Base-by-base conservation (phyloP, 2,888 invertebrate species). In the Parapristionchus giblindavisi region DNA sequence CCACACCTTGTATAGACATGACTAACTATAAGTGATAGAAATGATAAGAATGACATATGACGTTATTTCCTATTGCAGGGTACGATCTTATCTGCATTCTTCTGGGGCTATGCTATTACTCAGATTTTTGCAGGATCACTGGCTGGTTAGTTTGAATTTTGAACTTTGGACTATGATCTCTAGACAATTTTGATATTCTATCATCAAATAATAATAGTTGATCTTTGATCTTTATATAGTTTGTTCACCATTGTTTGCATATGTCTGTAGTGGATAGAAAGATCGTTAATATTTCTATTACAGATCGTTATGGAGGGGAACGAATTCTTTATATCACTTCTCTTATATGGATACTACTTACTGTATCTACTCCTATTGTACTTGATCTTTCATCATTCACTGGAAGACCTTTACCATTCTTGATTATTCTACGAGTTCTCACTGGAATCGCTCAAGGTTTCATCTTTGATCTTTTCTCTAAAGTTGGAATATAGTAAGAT, bases 61-160 rank as follows among this genome's bases (percentile, higher is more conserved):
- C n/a, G n/a, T n/a, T n/a, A 61, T 68, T 34, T 48, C 65, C 52
- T 51, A 27, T 76, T 78, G 36, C 78, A 88, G 88, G 93, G 92
- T n/a, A 91, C 92, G 1, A 91, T 92, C 66, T 88, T 93, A 36
- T 92, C 92, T 32, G 92, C 92, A 34, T 93, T 93, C 86, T 93
- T 93, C 87, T 93, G 93, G 92, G 93, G 93, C 65, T 93, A 93
- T 84, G 92, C 92, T 0, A 87, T 92, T 78, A 93, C 92, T 0
- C 90, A 90, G 85, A 85, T 89, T 61, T 84, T 89, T n/a, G 90
- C 90, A 34, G 90, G 90, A 3, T 88, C 89, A 77, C 81, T 90
- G 29, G 90, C 90, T 3, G 66, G 66, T 66, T 51, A n/a, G 43
- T 29, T 43, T 54, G 77, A 29, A 56, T 77, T 32, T n/a, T 38